Conservation (phyloP, 2,888 invertebrate species). For the Tolmerus cingulatus region DNA sequence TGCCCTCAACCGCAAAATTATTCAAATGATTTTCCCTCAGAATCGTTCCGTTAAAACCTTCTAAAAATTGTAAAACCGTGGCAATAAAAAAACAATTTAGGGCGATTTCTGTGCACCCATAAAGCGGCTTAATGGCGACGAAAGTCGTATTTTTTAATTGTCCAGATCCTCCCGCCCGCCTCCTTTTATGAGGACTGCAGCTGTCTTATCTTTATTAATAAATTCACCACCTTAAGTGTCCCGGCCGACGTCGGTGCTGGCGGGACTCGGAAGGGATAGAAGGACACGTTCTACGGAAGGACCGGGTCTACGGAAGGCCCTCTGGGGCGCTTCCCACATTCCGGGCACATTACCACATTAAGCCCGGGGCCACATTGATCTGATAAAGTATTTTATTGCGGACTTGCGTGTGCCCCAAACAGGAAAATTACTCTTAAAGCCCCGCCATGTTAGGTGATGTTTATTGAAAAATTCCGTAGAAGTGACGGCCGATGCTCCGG, state of each 20-base stretch:
- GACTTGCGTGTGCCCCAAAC: slow-evolving; percentile 6
- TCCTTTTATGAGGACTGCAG: slow-evolving; percentile 1
- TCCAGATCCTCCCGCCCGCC: not conserved
- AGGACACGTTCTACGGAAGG: not conserved
- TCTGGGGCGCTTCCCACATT: not conserved
- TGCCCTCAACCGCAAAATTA: not conserved
- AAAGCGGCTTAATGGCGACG: not conserved
- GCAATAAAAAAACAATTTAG: not conserved
- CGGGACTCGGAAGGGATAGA: not conserved
- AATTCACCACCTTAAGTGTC: slow-evolving; percentile 4
- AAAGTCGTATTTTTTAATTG: slow-evolving; percentile 24
- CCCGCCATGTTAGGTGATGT: slow-evolving; percentile 14
- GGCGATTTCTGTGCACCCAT: not conserved
- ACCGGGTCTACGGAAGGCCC: not conserved
- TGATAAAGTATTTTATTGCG: slow-evolving; percentile 29
- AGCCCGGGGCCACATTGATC: not conserved
- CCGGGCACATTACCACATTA: not conserved
- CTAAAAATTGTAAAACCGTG: not conserved
- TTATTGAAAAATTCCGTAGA: slow-evolving; percentile 19
- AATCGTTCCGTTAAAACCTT: not conserved
- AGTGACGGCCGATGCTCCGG: slow-evolving; percentile 2
- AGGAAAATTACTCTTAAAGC: slow-evolving; percentile 13
- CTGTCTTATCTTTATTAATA: slow-evolving; percentile 33
- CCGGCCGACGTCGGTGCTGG: not conserved
- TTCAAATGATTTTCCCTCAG: not conserved